A percentile compares a stretch with the other conserved stretches of the same genome.
Conservation (phyloP, 2,797 vertebrate genomes). For the Pangasius macronema region DNA sequence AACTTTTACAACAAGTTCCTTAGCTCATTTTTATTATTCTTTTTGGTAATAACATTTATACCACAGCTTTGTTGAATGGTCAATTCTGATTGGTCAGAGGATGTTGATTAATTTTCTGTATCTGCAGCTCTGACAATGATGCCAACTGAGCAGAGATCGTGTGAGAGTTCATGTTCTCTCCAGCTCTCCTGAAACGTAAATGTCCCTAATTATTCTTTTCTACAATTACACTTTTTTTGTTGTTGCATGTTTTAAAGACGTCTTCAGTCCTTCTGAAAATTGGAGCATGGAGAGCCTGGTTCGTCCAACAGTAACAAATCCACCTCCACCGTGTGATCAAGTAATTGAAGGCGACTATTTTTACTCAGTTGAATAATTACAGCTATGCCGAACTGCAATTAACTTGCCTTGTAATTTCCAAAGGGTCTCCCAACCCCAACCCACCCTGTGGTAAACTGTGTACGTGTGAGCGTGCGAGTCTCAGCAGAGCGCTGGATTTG, state of each 20-base stretch:
- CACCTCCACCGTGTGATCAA: constrained; percentile 69
- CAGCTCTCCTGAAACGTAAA: not conserved
- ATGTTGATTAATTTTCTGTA: not conserved
- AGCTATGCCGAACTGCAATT: constrained; percentile 75
- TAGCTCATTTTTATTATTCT: not conserved
- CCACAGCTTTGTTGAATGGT: not conserved
- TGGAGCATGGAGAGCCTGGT: not conserved
- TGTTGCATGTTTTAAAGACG: no score
- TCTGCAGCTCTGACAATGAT: not conserved
- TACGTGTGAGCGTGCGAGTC: not conserved
- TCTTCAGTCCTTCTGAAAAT: not conserved
- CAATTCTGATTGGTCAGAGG: not conserved
- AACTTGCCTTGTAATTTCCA: constrained; percentile 71
- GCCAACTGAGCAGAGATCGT: not conserved
- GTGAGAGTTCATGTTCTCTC: not conserved
- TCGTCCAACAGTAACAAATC: constrained; percentile 55
- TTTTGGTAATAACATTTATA: not conserved
- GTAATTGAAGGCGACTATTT: constrained; percentile 72
- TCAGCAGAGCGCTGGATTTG: constrained; percentile 22
- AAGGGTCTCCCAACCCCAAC: constrained; percentile 55
- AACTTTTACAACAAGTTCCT: not conserved
- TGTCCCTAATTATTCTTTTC: not conserved
- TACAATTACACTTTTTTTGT: not conserved
- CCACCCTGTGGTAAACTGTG: constrained; percentile 19
- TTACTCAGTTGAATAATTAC: constrained; percentile 78